A percentile compares a stretch with the other conserved stretches of the same genome.
Conservation (phyloP, 2,113 vertebrate genomes). For the human region DNA sequence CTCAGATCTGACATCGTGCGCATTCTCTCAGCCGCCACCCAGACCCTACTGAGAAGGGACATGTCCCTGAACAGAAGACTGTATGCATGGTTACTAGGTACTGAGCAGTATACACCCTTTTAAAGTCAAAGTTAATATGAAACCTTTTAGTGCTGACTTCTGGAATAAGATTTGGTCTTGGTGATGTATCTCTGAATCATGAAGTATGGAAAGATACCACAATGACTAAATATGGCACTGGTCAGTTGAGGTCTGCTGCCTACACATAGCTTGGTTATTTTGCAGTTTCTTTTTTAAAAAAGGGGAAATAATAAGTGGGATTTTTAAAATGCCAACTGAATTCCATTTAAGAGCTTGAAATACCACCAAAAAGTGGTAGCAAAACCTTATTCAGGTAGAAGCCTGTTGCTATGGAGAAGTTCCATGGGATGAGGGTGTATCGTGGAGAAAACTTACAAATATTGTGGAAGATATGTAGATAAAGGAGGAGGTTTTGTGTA, state of each 20-base stretch:
- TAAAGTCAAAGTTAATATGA: accelerated
- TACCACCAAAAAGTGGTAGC: neutral
- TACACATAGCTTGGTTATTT: neutral
- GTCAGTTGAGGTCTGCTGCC: neutral
- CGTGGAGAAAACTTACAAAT: neutral
- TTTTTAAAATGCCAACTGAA: neutral
- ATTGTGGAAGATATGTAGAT: neutral
- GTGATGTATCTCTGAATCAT: neutral
- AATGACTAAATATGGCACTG: accelerated
- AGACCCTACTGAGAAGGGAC: conserved; percentile 95
- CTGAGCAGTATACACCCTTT: neutral
- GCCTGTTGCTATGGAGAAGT: neutral
- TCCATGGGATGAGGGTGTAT: neutral
- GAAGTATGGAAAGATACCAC: accelerated
- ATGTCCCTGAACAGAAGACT: conserved; percentile 98
- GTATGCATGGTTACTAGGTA: conserved; percentile 97
- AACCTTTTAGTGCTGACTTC: neutral
- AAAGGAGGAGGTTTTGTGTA: no score
- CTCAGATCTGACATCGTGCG: conserved; percentile 85
- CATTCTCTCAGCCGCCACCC: conserved; percentile 91
- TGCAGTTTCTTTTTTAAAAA: neutral
- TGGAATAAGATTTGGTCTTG: neutral
- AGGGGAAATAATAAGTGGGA: neutral
- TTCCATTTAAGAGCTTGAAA: conserved; percentile 20
- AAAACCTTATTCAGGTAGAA: neutral